Conservation (phyloP, 2,113 vertebrate species). For the Pimephales promelas region DNA sequence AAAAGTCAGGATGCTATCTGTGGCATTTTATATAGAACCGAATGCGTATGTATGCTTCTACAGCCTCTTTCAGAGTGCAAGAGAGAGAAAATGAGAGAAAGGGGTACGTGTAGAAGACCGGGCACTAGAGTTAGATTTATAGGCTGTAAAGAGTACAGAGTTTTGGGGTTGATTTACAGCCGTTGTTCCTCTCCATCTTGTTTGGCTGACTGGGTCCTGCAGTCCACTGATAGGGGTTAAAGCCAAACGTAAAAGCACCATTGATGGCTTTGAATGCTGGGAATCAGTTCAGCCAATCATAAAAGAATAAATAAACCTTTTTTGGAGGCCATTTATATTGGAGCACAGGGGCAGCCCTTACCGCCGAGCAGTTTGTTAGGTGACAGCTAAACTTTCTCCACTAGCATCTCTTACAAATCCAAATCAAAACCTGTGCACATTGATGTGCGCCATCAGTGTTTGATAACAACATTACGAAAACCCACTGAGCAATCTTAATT, state of each 20-base stretch:
- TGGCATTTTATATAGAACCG: not conserved
- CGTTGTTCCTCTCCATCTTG: constrained; percentile 56
- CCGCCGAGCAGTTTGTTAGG: not conserved
- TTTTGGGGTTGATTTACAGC: constrained; percentile 61
- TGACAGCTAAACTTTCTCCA: not conserved
- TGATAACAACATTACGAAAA: constrained; percentile 17
- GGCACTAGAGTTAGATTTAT: constrained; percentile 53
- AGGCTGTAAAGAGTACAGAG: constrained; percentile 26
- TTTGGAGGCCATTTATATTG: constrained; percentile 57
- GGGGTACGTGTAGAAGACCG: not conserved
- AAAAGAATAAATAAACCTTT: constrained; percentile 65
- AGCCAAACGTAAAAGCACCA: constrained; percentile 59
- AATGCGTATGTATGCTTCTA: constrained; percentile 5
- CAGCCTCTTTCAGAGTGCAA: not conserved
- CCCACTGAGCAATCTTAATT: constrained; percentile 20
- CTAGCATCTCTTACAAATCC: not conserved
- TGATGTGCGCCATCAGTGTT: not conserved
- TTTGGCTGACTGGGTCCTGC: constrained; percentile 63
- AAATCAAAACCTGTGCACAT: constrained; percentile 1
- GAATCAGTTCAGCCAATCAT: constrained; percentile 52
- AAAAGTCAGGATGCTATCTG: not conserved
- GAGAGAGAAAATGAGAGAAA: constrained; percentile 1
- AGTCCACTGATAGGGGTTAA: constrained; percentile 62
- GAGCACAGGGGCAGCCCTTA: constrained; percentile 21
- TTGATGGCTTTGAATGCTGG: constrained; percentile 54